A percentile compares a stretch with the other conserved stretches of the same genome.
These are phyloP conservation scores for Squalus acanthias DNA, from an alignment of 2,797 vertebrate genomes.

Conservation along the genomic window DNA sequence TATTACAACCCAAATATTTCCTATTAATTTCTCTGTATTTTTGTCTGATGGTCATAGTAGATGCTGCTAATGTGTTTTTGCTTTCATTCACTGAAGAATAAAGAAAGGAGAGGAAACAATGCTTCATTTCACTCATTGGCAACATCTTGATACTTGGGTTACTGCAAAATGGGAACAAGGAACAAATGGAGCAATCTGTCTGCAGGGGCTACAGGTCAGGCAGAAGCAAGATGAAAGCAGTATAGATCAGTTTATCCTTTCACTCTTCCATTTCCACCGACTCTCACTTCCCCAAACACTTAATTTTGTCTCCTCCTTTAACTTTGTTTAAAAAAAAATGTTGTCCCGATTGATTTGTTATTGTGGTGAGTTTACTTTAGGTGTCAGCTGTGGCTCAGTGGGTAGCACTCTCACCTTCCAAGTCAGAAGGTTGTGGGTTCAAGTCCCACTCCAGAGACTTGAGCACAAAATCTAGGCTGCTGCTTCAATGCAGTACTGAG, in stretches of 20 bases:
- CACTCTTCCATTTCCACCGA: neutral
- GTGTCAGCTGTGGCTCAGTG: neutral
- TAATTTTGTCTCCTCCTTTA: neutral
- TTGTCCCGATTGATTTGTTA: neutral
- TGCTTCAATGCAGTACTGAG: neutral
- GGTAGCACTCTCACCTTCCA: neutral
- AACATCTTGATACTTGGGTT: neutral
- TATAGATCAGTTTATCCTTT: neutral
- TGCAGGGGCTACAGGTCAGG: neutral
- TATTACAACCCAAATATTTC: neutral
- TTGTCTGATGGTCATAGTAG: neutral
- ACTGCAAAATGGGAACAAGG: neutral
- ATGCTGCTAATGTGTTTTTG: too few species aligned
- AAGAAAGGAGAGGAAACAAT: neutral
- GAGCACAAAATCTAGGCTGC: neutral
- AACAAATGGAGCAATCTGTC: neutral
- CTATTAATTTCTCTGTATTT: neutral
- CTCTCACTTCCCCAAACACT: neutral
- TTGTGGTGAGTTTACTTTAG: neutral
- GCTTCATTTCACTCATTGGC: neutral
- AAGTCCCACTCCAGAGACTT: neutral
- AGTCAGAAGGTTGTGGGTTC: neutral
- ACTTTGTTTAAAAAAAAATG: neutral
- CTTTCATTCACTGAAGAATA: too few species aligned
- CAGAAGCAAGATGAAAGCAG: neutral